Conservation (phyloP, 1,140 invertebrate species). For the Hetaerina americana region DNA sequence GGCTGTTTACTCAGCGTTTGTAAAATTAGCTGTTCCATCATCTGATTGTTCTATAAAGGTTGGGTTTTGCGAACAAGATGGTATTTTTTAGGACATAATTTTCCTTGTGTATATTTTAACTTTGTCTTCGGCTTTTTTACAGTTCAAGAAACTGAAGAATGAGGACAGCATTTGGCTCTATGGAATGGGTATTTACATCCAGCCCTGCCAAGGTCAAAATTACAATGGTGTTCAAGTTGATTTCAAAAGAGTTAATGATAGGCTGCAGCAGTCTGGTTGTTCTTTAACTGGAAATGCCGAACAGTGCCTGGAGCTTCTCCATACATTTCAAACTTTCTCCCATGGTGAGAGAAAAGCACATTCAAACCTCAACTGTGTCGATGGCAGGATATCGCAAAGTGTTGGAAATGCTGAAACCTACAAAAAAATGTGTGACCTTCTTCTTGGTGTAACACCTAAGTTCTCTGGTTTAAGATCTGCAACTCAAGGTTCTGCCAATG, state of each 20-base stretch:
- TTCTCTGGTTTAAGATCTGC: no score
- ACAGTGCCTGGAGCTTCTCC: background rate
- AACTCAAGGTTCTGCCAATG: no score
- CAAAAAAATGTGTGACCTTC: no score
- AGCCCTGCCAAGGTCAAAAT: slow-evolving; percentile 12
- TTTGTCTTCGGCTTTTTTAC: slow-evolving; percentile 17
- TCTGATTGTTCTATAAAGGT: slow-evolving; percentile 31
- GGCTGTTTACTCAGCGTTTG: slow-evolving; percentile 26
- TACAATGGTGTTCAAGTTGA: background rate
- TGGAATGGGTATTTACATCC: slow-evolving; percentile 28
- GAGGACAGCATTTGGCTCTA: slow-evolving; percentile 31
- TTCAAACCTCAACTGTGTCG: no score
- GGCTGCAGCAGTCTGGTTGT: background rate
- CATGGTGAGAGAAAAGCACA: no score
- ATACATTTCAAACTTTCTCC: background rate
- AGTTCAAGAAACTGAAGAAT: slow-evolving; percentile 31
- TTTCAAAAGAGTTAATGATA: background rate
- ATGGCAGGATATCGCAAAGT: no score
- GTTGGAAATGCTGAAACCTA: no score
- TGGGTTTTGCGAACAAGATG: no score
- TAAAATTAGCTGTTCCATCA: slow-evolving; percentile 23
- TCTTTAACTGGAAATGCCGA: background rate
- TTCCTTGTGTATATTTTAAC: background rate
- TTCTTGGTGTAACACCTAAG: no score
- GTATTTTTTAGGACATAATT: slow-evolving; percentile 5